phyloP scores from a whole-genome alignment of 2,113 vertebrate genomes.

The Cyanistes caeruleus region DNA sequence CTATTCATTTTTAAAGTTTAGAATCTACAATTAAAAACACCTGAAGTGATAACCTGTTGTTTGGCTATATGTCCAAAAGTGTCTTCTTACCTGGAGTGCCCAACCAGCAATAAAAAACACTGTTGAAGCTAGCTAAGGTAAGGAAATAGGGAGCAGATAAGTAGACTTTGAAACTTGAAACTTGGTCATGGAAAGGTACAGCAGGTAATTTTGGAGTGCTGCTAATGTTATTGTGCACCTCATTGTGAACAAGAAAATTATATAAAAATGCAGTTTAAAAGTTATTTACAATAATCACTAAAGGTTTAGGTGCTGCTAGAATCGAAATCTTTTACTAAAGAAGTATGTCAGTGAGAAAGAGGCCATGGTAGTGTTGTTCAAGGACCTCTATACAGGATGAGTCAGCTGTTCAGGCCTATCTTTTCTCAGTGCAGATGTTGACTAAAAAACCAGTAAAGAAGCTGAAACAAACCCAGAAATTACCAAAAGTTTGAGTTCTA shows the following conservation, averaged over 20 bases:
- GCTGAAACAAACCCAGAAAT: not conserved
- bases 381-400: not conserved
- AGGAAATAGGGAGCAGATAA: not conserved
- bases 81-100: not conserved
- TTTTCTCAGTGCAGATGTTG: not conserved
- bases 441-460: not conserved
- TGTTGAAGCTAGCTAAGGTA: not conserved
- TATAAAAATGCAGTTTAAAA: not conserved
- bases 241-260: not conserved
- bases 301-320: not conserved
- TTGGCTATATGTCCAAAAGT: not conserved
- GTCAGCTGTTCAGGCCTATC: not conserved
- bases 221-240: not conserved
- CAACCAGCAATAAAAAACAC: not conserved
- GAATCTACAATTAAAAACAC: not conserved
- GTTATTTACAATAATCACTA: not conserved
- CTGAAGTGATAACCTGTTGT: not conserved
- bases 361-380: not conserved
- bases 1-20: not conserved
- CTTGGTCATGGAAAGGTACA: not conserved
- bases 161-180: not conserved
- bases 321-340: not conserved
- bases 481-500: not conserved
- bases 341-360: not conserved
- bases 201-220: not conserved